These are phyloP conservation scores for Tadarida brasiliensis DNA, from an alignment of 2,797 vertebrate species.

Conservation along the genomic window DNA sequence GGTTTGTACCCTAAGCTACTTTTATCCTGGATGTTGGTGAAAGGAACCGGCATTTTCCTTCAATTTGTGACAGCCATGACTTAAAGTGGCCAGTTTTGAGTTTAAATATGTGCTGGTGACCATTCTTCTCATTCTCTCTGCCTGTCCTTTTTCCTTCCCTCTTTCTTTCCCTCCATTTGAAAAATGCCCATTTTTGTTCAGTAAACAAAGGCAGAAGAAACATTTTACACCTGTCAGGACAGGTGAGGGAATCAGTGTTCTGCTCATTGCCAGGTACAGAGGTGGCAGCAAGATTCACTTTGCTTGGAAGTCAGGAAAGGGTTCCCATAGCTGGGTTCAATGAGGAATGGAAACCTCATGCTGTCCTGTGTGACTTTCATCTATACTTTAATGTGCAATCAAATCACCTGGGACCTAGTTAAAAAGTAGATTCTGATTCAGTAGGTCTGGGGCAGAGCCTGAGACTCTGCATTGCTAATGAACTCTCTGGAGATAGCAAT, in stretches of 20 bases:
- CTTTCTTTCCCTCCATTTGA: neutral
- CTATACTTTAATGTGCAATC: neutral
- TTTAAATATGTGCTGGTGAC: neutral
- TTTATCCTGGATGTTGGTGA: neutral
- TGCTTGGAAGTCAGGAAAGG: neutral
- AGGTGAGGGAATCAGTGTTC: neutral
- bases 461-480: neutral
- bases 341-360: neutral
- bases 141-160: neutral
- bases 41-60: neutral
- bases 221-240: neutral
- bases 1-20: neutral
- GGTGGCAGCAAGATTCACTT: neutral
- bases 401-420: neutral
- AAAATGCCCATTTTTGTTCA: neutral
- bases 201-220: neutral
- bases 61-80: neutral
- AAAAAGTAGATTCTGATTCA: constrained; percentile 21
- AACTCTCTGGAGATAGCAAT: neutral
- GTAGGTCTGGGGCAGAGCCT: neutral
- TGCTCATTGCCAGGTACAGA: neutral
- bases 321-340: neutral
- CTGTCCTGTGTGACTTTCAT: neutral
- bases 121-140: neutral
- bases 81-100: neutral